Evolutionary conservation across 2,797 vertebrate genomes (phyloP).

Genomic region (Molossus alvarezi): DNA sequence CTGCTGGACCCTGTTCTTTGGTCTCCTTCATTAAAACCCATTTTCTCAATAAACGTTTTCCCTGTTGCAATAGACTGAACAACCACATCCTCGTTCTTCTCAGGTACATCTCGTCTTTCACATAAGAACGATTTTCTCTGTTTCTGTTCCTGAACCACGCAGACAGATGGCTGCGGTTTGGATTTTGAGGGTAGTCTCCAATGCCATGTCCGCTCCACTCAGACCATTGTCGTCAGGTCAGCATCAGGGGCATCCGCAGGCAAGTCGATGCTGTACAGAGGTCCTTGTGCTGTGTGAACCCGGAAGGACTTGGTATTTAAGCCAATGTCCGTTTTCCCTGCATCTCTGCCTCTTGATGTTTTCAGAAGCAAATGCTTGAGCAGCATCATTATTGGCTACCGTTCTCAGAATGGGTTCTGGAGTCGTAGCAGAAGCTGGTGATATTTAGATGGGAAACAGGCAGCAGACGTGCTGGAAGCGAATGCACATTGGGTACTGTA

Average conservation of each 20-base stretch:
- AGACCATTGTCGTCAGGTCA: background rate
- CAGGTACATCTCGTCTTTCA: background rate
- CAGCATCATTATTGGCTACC: background rate
- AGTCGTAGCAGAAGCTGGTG: background rate
- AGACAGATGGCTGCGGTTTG: background rate
- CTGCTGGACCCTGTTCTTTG: background rate
- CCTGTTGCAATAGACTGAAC: background rate
- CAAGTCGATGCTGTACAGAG: too few relatives aligned
- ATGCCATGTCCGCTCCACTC: fast-evolving
- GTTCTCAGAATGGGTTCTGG: background rate
- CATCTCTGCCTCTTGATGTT: background rate
- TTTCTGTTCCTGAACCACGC: background rate
- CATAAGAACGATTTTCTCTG: background rate
- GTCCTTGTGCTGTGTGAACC: too few relatives aligned
- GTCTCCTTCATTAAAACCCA: background rate
- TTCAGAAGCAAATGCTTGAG: background rate
- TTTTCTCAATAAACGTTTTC: background rate
- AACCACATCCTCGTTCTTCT: background rate
- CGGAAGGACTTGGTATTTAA: background rate
- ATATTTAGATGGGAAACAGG: background rate
- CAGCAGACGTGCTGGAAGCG: background rate
- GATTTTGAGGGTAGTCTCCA: background rate
- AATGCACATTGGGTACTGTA: background rate
- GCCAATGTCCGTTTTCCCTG: background rate
- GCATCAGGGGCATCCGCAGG: too few relatives aligned